Evolutionary conservation across 1,140 invertebrate genomes (phyloP), one percentile per base, ranked within the genome.

Genomic region (Eumaeus atala): DNA sequence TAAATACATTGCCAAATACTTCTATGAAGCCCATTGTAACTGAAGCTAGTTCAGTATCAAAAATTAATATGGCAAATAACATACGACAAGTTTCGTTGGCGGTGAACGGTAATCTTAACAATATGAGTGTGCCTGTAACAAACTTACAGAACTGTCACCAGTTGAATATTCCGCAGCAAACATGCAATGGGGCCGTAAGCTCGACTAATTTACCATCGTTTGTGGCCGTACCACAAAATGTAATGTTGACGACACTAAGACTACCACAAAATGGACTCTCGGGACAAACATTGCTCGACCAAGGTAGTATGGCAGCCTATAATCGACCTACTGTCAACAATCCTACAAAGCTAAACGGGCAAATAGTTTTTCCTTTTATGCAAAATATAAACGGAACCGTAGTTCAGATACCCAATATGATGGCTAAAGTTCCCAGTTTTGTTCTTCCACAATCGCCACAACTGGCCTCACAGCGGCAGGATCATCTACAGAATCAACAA

Each of bases 361-460:
- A 87, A 60, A 83, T 87, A 73, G 77, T 88, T 44, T 84, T 88
- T 66, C 87, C 85, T 5, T 62, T 88, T 9, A 64, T 88, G 58
- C 87, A 88, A 61, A 88, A 88, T 72, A 70, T 88, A 42, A 88
- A 88, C 50, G 87, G 87, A 42, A 73, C 85, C 42, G 77, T 88
- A 21, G 74, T 88, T 12, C 86, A 87, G 76, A 87, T 88, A 70
- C 87, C 87, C 51, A 87, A 83, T 69, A 58, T 88, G 58, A 83
- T 88, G 78, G 72, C 85, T 6, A 87, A 87, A 64, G 76, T 87
- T 65, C 84, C 84, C 21, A 87, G 87, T 59, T 82, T 85, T 61
- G 77, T 88, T 55, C 69, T 87, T 61, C 85, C 85, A 42, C 79
- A 76, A 72, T 66, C 74, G 28, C 50, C 74, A 6, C 79, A 83